These are phyloP conservation scores for Heliconius charithonia DNA, from an alignment of 2,888 invertebrate genomes.

Conservation along the genomic window DNA sequence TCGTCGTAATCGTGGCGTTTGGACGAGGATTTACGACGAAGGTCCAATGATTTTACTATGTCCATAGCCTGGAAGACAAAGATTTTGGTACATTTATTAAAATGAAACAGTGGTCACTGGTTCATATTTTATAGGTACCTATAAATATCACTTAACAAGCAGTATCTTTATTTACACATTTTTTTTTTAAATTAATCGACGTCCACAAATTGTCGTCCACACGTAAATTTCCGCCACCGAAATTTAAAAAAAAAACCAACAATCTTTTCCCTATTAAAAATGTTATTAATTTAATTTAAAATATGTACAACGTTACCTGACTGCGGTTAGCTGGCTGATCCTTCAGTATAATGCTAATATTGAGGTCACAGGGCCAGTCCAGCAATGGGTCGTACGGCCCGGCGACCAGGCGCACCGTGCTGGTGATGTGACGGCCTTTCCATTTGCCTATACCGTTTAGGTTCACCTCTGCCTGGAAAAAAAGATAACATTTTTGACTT, in stretches of 20 bases:
- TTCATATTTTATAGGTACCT: background rate
- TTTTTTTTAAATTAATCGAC: too few relatives aligned
- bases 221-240: too few relatives aligned
- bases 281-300: too few relatives aligned
- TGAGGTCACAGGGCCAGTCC: conserved; percentile 89
- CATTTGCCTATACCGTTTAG: conserved; percentile 90
- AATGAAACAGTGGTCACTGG: background rate
- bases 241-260: too few relatives aligned
- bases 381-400: conserved; percentile 89
- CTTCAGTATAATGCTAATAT: conserved; percentile 85
- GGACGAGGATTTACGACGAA: conserved; percentile 73
- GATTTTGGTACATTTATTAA: conserved; percentile 35
- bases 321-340: conserved; percentile 83
- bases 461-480: conserved; percentile 85
- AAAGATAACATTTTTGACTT: too few relatives aligned
- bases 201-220: too few relatives aligned
- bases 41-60: conserved; percentile 85
- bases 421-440: conserved; percentile 89
- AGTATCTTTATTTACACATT: too few relatives aligned
- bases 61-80: conserved; percentile 80
- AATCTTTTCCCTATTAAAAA: too few relatives aligned
- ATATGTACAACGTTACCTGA: conserved; percentile 60
- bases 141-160: background rate
- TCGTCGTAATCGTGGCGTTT: conserved; percentile 71
- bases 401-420: conserved; percentile 86